Conservation (phyloP, 2,797 vertebrate species). For the Danionella dracula region DNA sequence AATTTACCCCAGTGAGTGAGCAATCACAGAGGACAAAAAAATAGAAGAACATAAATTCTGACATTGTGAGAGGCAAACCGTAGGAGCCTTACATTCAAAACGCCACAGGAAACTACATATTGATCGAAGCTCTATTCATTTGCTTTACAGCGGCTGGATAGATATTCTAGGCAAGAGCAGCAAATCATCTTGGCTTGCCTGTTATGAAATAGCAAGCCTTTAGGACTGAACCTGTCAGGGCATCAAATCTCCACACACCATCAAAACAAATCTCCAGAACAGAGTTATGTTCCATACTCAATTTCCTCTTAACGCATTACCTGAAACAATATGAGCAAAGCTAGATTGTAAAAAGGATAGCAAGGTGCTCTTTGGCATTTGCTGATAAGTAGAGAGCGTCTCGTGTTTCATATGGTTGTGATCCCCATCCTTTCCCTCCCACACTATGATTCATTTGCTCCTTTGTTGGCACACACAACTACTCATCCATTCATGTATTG, state of each 20-base stretch:
- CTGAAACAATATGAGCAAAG: constrained; percentile 49
- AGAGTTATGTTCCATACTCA: constrained; percentile 39
- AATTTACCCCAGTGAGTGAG: not conserved
- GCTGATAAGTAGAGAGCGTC: not conserved
- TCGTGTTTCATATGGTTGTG: constrained; percentile 19
- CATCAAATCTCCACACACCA: constrained; percentile 20
- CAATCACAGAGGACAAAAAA: not conserved
- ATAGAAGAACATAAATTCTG: not conserved
- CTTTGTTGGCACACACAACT: constrained; percentile 16
- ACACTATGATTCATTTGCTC: not conserved
- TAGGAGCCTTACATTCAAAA: not conserved
- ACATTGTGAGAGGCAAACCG: not conserved
- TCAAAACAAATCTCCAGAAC: constrained; percentile 39
- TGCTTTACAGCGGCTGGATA: constrained; percentile 25
- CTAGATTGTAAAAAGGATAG: constrained; percentile 29
- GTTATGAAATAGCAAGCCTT: constrained; percentile 36
- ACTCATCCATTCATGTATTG: constrained; percentile 17
- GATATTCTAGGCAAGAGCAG: constrained; percentile 17
- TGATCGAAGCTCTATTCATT: constrained; percentile 40
- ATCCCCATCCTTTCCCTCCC: not conserved
- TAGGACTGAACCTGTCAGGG: constrained; percentile 18
- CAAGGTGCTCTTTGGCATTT: constrained; percentile 9
- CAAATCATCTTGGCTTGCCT: constrained; percentile 6
- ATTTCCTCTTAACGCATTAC: constrained; percentile 45
- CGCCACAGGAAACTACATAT: constrained; percentile 29